Base-by-base conservation (phyloP, 2,797 vertebrate genomes). In the Typhlichthys eigenmanni region DNA sequence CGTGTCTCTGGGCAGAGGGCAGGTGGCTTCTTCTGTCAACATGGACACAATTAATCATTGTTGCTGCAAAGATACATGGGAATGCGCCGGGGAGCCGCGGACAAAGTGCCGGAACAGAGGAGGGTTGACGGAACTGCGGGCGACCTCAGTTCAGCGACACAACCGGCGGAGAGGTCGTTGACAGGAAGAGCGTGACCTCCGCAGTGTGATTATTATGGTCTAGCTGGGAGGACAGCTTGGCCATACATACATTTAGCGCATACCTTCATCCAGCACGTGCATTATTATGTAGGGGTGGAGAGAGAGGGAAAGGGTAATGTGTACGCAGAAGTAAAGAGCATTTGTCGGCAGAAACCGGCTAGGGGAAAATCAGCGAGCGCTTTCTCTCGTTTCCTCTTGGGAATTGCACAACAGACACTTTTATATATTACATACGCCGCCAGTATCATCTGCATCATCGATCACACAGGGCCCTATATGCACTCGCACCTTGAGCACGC, bases 121-220 rank as follows among this genome's bases (percentile, higher is more conserved):
- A 63, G 74, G 13, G 78, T 65, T 69, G 74, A 74, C 55, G 55
- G 58, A 75, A 55, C 69, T 38, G 66, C 66, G 17, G 60, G 17
- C 1, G 60, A 84, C 60, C 58, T 76, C 50, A 0, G 62, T 76
- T 68, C 63, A 16, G 69, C 4, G 13, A 48, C 66, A 62, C 48
- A 48, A 55, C 58, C 24, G 65, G 71, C 60, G 59, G 52, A 73
- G 74, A 71, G 82, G 79, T 78, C 77, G 73, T 68, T 60, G 73
- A 83, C 75, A 74, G 65, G 71, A 77, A 78, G 79, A 66, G 73
- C 11, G 1, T 49, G 67, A 85, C 71, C 79, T 83, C 70, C 46
- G 55, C 53, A 54, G 69, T 60, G 73, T 80, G 69, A 85, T 75
- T 79, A 84, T 81, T 87, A 75, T 76, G 62, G 66, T 76, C 67